Evolutionary conservation across 1,140 invertebrate genomes (phyloP).

Genomic region (Microvelia longipes): DNA sequence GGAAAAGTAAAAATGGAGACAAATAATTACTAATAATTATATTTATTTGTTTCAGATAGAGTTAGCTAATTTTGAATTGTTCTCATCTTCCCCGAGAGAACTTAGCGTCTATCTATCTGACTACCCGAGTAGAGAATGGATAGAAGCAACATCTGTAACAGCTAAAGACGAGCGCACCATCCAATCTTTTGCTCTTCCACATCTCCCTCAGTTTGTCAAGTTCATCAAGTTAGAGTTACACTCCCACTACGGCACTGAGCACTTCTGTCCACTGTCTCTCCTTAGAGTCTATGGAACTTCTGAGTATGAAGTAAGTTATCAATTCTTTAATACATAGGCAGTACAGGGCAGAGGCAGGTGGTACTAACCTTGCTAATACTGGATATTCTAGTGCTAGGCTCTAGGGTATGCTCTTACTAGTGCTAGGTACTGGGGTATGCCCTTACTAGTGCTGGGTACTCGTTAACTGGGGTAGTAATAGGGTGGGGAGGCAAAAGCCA

Average conservation of each 20-base stretch:
- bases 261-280: constrained; percentile 90
- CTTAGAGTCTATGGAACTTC: constrained; percentile 83
- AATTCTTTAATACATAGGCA: too few species aligned
- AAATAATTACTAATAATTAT: too few species aligned
- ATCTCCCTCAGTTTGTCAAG: constrained; percentile 77
- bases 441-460: too few species aligned
- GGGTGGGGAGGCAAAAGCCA: too few species aligned
- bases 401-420: too few species aligned
- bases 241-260: constrained; percentile 87
- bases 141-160: constrained; percentile 65
- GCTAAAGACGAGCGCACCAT: constrained; percentile 73
- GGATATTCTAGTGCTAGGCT: too few species aligned
- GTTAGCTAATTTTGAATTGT: constrained; percentile 93
- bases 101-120: constrained; percentile 78
- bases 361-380: too few species aligned
- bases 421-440: too few species aligned
- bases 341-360: too few species aligned
- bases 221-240: constrained; percentile 83
- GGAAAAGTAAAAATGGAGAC: too few species aligned
- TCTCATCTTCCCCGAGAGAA: constrained; percentile 88
- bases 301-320: constrained; percentile 57
- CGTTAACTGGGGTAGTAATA: too few species aligned
- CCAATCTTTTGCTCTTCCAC: constrained; percentile 68
- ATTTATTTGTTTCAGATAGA: constrained; percentile 54
- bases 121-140: constrained; percentile 86